Percentiles rank a stretch among this genome's conserved stretches.
Conservation (phyloP, 2,797 vertebrate species). For the Takifugu rubripes region DNA sequence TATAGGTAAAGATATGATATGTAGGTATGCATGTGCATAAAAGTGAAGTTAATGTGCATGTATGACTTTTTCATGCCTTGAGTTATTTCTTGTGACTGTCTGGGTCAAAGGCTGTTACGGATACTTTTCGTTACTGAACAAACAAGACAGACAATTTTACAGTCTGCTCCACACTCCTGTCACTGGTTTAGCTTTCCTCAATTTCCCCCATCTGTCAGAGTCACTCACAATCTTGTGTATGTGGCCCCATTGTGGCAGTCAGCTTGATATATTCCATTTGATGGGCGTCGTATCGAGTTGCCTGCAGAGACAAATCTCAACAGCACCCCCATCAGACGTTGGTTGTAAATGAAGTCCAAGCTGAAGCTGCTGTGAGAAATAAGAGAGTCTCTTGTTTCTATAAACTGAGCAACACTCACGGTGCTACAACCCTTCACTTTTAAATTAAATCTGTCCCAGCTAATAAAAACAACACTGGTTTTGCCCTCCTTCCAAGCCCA, state of each 20-base stretch:
- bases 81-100: constrained; percentile 54
- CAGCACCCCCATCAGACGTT: too few species aligned
- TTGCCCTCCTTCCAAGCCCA: constrained; percentile 6
- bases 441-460: constrained; percentile 48
- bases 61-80: constrained; percentile 24
- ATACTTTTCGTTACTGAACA: constrained; percentile 30
- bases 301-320: constrained; percentile 21
- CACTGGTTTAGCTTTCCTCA: constrained; percentile 45
- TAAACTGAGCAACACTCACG: constrained; percentile 22
- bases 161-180: constrained; percentile 34
- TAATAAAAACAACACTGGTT: constrained; percentile 61
- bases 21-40: background rate
- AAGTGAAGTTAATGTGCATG: background rate
- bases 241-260: constrained; percentile 54
- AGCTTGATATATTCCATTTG: constrained; percentile 58
- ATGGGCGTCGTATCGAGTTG: constrained; percentile 59
- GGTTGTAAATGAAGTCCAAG: background rate
- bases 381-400: constrained; percentile 28
- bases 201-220: constrained; percentile 56
- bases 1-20: background rate
- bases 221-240: constrained; percentile 50
- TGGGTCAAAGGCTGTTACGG: constrained; percentile 45
- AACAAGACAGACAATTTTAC: constrained; percentile 48
- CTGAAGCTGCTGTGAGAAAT: constrained; percentile 31
- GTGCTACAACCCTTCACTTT: constrained; percentile 38